Evolutionary conservation across 2,888 invertebrate genomes (phyloP).

Genomic region (Dynastes tityus): DNA sequence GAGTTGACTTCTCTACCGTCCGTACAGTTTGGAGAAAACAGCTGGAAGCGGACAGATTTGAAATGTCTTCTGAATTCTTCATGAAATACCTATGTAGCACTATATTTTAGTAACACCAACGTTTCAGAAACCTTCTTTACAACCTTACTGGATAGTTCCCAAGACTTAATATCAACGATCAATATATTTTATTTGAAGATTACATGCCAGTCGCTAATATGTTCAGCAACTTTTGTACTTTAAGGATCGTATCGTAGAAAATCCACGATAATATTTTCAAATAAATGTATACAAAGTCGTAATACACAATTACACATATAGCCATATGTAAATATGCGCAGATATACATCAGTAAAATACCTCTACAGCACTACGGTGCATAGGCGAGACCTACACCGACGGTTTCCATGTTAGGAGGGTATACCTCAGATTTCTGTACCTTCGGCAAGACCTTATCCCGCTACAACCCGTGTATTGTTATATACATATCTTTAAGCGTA

Average conservation of each 20-base stretch:
- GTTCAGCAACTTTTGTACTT: too few species aligned
- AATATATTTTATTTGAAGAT: too few species aligned
- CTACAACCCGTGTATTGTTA: not conserved
- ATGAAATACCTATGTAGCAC: too few species aligned
- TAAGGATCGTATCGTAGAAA: not conserved
- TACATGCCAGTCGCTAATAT: too few species aligned
- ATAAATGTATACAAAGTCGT: constrained; percentile 1
- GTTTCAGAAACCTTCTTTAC: too few species aligned
- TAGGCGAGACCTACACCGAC: constrained; percentile 5
- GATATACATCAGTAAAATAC: not conserved
- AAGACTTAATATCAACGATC: too few species aligned
- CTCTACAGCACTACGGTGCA: not conserved
- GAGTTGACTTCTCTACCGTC: too few species aligned
- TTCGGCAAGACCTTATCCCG: not conserved
- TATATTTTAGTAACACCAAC: too few species aligned
- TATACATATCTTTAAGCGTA: not conserved
- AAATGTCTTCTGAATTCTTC: too few species aligned
- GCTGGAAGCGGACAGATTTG: too few species aligned
- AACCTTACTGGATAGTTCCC: too few species aligned
- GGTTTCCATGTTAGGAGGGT: constrained; percentile 10
- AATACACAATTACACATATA: constrained; percentile 17
- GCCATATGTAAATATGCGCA: constrained; percentile 7
- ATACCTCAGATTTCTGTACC: not conserved
- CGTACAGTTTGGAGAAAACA: too few species aligned
- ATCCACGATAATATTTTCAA: constrained; percentile 2